These are phyloP conservation scores for Vidua macroura DNA, from an alignment of 2,113 vertebrate species.

Conservation along the genomic window DNA sequence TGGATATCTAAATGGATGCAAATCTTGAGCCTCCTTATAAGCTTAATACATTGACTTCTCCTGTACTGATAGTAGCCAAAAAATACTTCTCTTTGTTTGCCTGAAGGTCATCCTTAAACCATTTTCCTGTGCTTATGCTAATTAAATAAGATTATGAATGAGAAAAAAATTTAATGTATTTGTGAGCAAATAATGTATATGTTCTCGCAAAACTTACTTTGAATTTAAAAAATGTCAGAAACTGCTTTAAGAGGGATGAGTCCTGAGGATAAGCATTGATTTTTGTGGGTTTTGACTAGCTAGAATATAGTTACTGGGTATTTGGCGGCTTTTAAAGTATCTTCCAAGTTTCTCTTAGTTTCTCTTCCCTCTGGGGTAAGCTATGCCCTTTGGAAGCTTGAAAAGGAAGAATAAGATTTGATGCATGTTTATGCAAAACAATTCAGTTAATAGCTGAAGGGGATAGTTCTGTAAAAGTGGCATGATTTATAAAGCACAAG, in stretches of 20 bases:
- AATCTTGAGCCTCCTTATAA: background rate
- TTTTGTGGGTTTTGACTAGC: background rate
- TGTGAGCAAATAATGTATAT: background rate
- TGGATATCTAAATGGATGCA: background rate
- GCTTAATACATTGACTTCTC: background rate
- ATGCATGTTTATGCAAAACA: background rate
- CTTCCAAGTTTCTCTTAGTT: background rate
- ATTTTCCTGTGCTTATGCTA: background rate
- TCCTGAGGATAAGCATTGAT: background rate
- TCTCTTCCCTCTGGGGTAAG: background rate
- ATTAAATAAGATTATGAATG: background rate
- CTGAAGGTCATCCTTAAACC: background rate
- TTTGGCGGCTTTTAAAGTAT: accelerated
- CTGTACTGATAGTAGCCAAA: background rate
- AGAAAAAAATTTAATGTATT: background rate
- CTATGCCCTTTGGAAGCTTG: background rate
- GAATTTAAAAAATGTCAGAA: background rate
- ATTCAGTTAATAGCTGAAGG: background rate
- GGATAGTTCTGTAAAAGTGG: background rate
- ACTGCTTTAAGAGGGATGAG: background rate
- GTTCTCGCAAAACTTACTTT: background rate
- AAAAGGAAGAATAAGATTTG: background rate
- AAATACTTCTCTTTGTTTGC: background rate
- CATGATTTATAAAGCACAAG: constrained; percentile 7
- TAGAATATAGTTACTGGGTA: background rate